A percentile compares a stretch with the other conserved stretches of the same genome.
Evolutionary conservation across 2,888 invertebrate species (phyloP).

Genomic region (Eilema caniola): DNA sequence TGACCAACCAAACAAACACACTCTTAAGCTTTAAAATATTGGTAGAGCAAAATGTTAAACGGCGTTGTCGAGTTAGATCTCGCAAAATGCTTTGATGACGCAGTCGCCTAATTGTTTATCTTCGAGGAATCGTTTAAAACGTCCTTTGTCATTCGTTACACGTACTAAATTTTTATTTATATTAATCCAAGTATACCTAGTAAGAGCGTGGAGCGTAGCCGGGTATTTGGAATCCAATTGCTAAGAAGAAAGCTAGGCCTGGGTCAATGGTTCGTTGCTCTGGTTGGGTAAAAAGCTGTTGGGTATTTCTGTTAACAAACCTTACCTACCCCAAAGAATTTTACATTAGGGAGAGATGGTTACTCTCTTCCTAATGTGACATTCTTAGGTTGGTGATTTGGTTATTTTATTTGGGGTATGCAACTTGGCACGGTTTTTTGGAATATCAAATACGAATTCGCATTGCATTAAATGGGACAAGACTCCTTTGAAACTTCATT

Average conservation of each 20-base stretch:
- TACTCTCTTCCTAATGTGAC: too few species aligned
- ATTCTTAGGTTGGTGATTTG: too few species aligned
- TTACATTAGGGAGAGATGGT: too few species aligned
- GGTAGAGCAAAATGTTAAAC: background rate
- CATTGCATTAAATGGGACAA: background rate
- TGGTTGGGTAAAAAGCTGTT: too few species aligned
- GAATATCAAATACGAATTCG: too few species aligned
- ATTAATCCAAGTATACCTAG: background rate
- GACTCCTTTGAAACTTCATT: background rate
- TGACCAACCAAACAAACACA: too few species aligned
- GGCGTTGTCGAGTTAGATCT: background rate
- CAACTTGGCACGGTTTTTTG: too few species aligned
- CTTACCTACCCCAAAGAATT: too few species aligned
- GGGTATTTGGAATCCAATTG: background rate
- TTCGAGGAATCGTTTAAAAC: background rate
- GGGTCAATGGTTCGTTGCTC: too few species aligned
- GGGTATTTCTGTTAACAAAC: too few species aligned
- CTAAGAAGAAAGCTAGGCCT: background rate
- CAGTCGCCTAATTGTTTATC: background rate
- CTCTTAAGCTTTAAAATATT: too few species aligned
- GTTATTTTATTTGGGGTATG: too few species aligned
- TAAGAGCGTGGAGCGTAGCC: background rate
- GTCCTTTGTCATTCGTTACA: background rate
- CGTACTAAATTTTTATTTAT: background rate
- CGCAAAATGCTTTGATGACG: background rate